phyloP scores from a whole-genome alignment of 2,888 invertebrate genomes.

The Troglohyphantes excavatus region DNA sequence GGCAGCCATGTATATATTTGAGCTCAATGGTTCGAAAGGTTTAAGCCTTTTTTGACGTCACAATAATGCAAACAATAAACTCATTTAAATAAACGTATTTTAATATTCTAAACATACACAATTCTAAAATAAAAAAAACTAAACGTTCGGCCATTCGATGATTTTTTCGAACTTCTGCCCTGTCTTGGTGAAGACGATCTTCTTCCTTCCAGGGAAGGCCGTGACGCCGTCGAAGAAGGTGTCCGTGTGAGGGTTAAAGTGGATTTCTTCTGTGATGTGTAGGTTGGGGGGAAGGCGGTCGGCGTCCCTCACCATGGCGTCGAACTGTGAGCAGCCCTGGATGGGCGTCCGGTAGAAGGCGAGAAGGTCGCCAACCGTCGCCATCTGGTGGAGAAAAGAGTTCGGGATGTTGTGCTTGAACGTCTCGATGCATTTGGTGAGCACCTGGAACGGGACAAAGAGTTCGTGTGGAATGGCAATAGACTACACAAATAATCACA shows the following conservation, averaged over 20 bases:
- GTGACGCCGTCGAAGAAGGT: slow-evolving; percentile 89
- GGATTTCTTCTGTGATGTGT: slow-evolving; percentile 89
- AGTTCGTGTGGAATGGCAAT: too few relatives aligned
- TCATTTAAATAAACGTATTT: neutral
- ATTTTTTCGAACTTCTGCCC: slow-evolving; percentile 67
- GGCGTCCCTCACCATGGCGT: slow-evolving; percentile 85
- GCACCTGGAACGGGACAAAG: too few relatives aligned
- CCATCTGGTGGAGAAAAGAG: slow-evolving; percentile 89
- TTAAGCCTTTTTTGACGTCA: neutral
- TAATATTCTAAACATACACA: neutral
- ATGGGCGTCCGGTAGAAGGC: slow-evolving; percentile 89
- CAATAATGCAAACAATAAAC: neutral
- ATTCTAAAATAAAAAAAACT: neutral
- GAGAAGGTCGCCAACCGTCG: slow-evolving; percentile 88
- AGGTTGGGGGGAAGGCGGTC: slow-evolving; percentile 93
- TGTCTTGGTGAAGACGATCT: slow-evolving; percentile 53
- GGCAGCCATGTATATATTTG: too few relatives aligned
- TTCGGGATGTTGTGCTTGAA: slow-evolving; percentile 92
- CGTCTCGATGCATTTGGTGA: slow-evolving; percentile 88
- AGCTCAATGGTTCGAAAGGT: neutral
- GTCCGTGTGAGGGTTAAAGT: slow-evolving; percentile 92
- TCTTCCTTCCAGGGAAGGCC: slow-evolving; percentile 88
- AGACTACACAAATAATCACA: too few relatives aligned
- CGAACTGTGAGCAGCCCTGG: slow-evolving; percentile 88
- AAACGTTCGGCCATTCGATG: slow-evolving; percentile 67